phyloP scores from a whole-genome alignment of 2,888 invertebrate genomes.

The Azorinus chamasolen region DNA sequence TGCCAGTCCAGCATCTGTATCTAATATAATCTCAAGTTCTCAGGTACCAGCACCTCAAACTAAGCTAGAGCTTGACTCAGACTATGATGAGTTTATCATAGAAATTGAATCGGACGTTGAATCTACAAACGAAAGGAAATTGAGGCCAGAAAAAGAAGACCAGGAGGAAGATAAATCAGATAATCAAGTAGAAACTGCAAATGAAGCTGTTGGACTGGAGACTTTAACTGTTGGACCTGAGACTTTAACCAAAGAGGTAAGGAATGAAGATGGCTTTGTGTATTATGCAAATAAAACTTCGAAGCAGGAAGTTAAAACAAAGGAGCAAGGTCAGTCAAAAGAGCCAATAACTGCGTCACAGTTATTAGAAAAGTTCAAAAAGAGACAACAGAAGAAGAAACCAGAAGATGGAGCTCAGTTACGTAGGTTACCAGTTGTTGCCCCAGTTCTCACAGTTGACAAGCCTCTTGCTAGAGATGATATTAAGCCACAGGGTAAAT shows the following conservation, averaged over 20 bases:
- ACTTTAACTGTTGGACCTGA: background rate
- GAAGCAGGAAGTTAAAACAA: conserved; percentile 46
- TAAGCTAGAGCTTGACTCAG: too few relatives aligned
- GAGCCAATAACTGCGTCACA: conserved; percentile 62
- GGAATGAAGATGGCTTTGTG: conserved; percentile 34
- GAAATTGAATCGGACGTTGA: background rate
- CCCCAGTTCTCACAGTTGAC: conserved; percentile 15
- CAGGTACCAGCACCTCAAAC: too few relatives aligned
- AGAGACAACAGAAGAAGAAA: conserved; percentile 41
- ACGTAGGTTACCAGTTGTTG: conserved; percentile 17
- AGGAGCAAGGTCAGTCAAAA: conserved; percentile 25
- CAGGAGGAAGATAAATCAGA: conserved; percentile 1
- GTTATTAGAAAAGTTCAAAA: conserved; percentile 61
- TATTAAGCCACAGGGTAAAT: conserved; percentile 34
- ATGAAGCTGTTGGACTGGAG: background rate
- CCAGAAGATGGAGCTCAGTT: conserved; percentile 34
- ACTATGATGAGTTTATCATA: background rate
- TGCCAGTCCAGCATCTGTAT: too few relatives aligned
- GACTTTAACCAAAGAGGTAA: background rate
- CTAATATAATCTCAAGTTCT: too few relatives aligned
- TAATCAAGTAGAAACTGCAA: background rate
- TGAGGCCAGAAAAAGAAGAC: conserved; percentile 1
- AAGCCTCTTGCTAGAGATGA: conserved; percentile 5
- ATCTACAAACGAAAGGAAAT: background rate
- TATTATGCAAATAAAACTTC: conserved; percentile 40